A percentile compares a stretch with the other conserved stretches of the same genome.
phyloP scores from a whole-genome alignment of 92 coral and sea anemone genomes.

The Phenganax marumi region DNA sequence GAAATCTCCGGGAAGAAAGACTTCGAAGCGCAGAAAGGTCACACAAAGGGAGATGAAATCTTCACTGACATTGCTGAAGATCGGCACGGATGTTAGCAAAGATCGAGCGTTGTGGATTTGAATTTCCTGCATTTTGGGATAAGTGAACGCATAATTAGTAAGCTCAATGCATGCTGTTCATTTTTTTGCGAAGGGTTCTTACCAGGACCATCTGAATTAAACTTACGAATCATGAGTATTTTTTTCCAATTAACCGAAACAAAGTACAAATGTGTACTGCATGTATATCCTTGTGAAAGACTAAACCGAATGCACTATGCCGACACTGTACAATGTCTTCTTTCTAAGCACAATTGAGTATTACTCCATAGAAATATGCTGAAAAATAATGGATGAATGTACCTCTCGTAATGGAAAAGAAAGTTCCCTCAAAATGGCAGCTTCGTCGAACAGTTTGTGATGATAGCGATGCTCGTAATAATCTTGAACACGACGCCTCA shows the following conservation, averaged over 20 bases:
- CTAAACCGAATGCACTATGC: too few relatives aligned
- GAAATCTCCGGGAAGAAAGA: conserved; percentile 90
- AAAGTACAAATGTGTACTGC: too few relatives aligned
- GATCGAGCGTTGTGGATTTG: conserved; percentile 78
- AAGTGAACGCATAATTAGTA: neutral
- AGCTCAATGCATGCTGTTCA: too few relatives aligned
- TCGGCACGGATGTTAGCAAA: conserved; percentile 77
- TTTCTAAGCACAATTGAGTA: too few relatives aligned
- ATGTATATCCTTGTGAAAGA: too few relatives aligned
- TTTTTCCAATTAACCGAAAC: too few relatives aligned
- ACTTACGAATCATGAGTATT: too few relatives aligned
- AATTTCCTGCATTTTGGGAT: conserved; percentile 62
- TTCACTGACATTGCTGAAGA: conserved; percentile 66
- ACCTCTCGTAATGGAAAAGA: conserved; percentile 89
- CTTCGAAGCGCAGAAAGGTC: conserved; percentile 73
- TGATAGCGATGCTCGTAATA: conserved; percentile 93
- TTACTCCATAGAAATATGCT: too few relatives aligned
- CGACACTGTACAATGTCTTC: too few relatives aligned
- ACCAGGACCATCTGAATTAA: too few relatives aligned
- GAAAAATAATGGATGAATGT: neutral
- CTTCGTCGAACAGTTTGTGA: conserved; percentile 89
- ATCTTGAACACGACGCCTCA: conserved; percentile 83
- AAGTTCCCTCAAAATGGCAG: conserved; percentile 74
- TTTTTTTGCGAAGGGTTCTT: too few relatives aligned
- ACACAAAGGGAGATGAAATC: conserved; percentile 70